Evolutionary conservation across 2,888 invertebrate species (phyloP), one percentile per base, ranked within the genome.

Genomic region (Spisula subtruncata): DNA sequence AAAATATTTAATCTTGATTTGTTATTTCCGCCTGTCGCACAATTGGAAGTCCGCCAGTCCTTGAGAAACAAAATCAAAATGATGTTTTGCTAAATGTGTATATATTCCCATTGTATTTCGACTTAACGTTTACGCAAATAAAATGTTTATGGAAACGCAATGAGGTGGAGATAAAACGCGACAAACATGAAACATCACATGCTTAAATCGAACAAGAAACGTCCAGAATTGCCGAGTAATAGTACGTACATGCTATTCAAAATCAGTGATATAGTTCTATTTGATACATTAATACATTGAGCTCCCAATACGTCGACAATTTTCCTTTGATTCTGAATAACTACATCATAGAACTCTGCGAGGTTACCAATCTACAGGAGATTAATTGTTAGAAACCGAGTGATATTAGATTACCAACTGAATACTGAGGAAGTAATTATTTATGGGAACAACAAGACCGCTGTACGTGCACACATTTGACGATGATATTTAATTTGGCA

Each of bases 351-450:
- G 60, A 66, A 66, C n/a, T 66, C 25, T 25, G 60, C 60, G 6
- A 66, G n/a, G n/a, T 66, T 66, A 66, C 60, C 60, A 25, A 66
- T 25, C 60, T n/a, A 66, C 60, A 10, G 60, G 60, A 66, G 60
- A 66, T 66, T 66, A 25, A 66, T 66, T 66, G 60, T 66, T 25
- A 66, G 60, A 66, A 25, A 66, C 60, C 25, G 20, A 66, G 25
- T 66, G 2, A n/a, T 66, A 66, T 66, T 66, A 66, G 60, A 66
- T 66, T 66, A 66, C 25, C 8, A 66, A 25, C 25, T n/a, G 32
- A 35, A 75, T 75, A 32, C 35, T 32, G 75, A 10, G 75, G 35
- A 32, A 18, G 75, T 75, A 75, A 75, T 75, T 75, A 35, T 14
- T 75, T 75, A 32, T 75, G 75, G 75, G 35, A 32, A 75, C 32